Conservation (phyloP, 2,113 vertebrate species). For the Cryptotis parvus region DNA sequence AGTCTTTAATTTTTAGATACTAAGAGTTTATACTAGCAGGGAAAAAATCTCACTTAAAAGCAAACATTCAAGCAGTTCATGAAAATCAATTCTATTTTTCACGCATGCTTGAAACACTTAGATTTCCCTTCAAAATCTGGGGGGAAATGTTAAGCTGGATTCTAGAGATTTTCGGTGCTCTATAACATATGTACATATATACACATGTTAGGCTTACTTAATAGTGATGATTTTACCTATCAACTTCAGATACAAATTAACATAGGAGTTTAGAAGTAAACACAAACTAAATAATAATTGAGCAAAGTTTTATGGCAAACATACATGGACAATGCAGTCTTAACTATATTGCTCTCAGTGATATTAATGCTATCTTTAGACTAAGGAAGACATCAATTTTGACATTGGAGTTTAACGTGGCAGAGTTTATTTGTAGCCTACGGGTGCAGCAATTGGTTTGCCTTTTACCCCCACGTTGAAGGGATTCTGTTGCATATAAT, state of each 20-base stretch:
- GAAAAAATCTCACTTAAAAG: slow-evolving; percentile 36
- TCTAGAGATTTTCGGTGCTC: not conserved
- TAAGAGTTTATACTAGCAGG: slow-evolving; percentile 30
- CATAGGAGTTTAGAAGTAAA: slow-evolving; percentile 59
- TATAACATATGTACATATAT: not conserved
- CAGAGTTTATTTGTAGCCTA: slow-evolving; percentile 72
- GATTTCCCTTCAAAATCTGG: slow-evolving; percentile 32
- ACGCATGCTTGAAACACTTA: not conserved
- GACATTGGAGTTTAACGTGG: slow-evolving; percentile 60
- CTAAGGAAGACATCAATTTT: slow-evolving; percentile 70
- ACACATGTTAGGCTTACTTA: slow-evolving; percentile 43
- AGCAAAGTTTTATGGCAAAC: slow-evolving; percentile 74
- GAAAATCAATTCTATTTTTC: slow-evolving; percentile 51
- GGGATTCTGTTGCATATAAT: slow-evolving; percentile 78
- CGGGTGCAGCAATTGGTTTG: slow-evolving; percentile 45
- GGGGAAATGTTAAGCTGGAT: not conserved
- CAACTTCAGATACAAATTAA: slow-evolving; percentile 57
- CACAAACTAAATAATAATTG: not conserved
- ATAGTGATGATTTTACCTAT: slow-evolving; percentile 59
- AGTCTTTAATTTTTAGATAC: slow-evolving; percentile 7
- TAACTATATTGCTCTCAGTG: slow-evolving; percentile 61
- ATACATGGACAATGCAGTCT: slow-evolving; percentile 55
- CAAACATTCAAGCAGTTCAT: not conserved
- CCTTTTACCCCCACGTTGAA: slow-evolving; percentile 64
- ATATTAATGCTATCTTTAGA: slow-evolving; percentile 79